Percentiles rank a stretch among this genome's conserved stretches.
These are phyloP conservation scores for Mnemiopsis leidyi DNA, from an alignment of 37 sponge, comb jelly and placozoan genomes.

Conservation along the genomic window DNA sequence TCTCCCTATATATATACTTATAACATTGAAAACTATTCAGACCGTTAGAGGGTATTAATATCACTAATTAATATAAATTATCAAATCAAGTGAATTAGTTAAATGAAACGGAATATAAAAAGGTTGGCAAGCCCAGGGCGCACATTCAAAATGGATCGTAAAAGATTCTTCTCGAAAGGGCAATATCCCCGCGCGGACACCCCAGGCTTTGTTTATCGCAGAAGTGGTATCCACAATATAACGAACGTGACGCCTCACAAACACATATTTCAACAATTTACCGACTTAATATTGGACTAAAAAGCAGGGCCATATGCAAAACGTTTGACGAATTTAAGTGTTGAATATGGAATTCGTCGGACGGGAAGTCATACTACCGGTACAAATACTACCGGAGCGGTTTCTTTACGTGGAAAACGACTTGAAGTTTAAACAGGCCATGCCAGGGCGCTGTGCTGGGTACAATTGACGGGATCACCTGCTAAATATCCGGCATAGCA, in stretches of 20 bases:
- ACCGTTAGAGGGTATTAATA: not conserved
- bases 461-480: too few species aligned
- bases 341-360: too few species aligned
- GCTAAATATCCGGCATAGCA: too few species aligned
- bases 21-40: not conserved
- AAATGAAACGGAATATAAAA: conserved; percentile 48
- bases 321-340: too few species aligned
- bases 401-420: too few species aligned
- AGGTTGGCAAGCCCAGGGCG: not conserved
- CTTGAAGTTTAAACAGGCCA: too few species aligned
- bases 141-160: not conserved
- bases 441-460: too few species aligned
- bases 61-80: conserved; percentile 26
- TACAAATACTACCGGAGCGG: too few species aligned
- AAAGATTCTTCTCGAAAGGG: not conserved
- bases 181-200: not conserved
- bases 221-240: not conserved
- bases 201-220: not conserved
- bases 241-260: not conserved
- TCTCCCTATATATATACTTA: not conserved
- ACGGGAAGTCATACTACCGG: too few species aligned
- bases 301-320: too few species aligned
- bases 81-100: conserved; percentile 48
- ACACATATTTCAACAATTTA: not conserved
- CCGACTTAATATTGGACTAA: too few species aligned